Evolutionary conservation across 2,113 vertebrate genomes (phyloP), one percentile per base, ranked within the genome.

Genomic region (Natator depressus): DNA sequence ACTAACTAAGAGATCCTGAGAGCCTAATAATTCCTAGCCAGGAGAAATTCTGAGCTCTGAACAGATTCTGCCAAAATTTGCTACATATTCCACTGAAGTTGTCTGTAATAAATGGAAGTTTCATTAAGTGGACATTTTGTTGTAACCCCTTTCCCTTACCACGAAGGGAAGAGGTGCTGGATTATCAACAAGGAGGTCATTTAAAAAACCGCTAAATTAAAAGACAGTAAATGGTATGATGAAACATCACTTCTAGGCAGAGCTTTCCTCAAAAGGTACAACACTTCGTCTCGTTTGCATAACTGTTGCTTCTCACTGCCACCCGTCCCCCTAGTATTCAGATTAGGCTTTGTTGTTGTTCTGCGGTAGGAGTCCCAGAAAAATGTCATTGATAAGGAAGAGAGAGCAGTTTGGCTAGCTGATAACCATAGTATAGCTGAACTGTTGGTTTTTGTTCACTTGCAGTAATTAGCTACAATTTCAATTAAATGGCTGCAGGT

Each of bases 261-360:
- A 57, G 51, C 72, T 86, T 93, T 62, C 20, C 76, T 92, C 31
- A 91, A 51, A 88, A 92, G 87, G 94, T 94, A 50, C 50, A 84
- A 59, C 84, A 51, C 55, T n/a, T 86, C 51, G 7, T 54, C 93
- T 97, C 92, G 97, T 98, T 97, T 97, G 96, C 96, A 90, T 96
- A 83, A 98, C 88, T 95, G 87, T 96, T 49, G 49, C 75, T 87
- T 29, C 88, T 97, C 89, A 29, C 76, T 53, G 47, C 96, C 93
- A 95, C 96, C 93, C 96, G 91, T 94, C 94, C 89, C 88, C 82
- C 86, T 86, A 93, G 78, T 91, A 80, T 80, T 75, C 80, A 93
- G 94, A 87, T 89, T 51, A 83, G 69, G 22, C 49, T 76, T 75
- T 2, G 0, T 65, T 29, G 14, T 49, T 46, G 65, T 83, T 91